phyloP scores from a whole-genome alignment of 2,113 vertebrate species.

The Chloropsis hardwickii region DNA sequence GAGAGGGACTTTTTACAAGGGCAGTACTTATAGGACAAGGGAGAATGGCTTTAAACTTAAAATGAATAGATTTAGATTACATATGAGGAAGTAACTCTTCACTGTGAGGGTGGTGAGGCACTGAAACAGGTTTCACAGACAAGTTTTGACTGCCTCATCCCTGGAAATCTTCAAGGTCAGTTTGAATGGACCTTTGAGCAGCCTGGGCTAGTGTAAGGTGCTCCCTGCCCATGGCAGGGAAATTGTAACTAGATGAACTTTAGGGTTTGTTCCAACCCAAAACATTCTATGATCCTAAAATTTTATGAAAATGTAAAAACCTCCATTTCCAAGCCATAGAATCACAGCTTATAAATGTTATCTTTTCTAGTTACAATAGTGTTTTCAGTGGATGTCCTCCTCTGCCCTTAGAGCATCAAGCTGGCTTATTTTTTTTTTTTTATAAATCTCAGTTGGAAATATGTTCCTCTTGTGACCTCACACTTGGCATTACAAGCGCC shows the following conservation, averaged over 20 bases:
- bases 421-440: neutral
- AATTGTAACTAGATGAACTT: neutral
- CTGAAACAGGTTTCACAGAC: neutral
- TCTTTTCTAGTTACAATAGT: neutral
- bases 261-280: neutral
- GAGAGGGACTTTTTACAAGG: neutral
- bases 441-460: neutral
- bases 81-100: neutral
- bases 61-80: neutral
- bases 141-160: neutral
- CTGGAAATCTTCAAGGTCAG: neutral
- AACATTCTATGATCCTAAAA: neutral
- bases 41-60: neutral
- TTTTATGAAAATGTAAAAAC: neutral
- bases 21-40: neutral
- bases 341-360: neutral
- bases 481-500: neutral
- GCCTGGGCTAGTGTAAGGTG: neutral
- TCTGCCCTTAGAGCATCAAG: neutral
- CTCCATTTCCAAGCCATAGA: neutral
- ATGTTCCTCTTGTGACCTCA: neutral
- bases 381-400: neutral
- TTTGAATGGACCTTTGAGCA: neutral
- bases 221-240: neutral
- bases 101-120: neutral